Percentiles rank a stretch among this genome's conserved stretches.
Evolutionary conservation across 2,888 invertebrate species (phyloP).

Genomic region (Drosophila recens): DNA sequence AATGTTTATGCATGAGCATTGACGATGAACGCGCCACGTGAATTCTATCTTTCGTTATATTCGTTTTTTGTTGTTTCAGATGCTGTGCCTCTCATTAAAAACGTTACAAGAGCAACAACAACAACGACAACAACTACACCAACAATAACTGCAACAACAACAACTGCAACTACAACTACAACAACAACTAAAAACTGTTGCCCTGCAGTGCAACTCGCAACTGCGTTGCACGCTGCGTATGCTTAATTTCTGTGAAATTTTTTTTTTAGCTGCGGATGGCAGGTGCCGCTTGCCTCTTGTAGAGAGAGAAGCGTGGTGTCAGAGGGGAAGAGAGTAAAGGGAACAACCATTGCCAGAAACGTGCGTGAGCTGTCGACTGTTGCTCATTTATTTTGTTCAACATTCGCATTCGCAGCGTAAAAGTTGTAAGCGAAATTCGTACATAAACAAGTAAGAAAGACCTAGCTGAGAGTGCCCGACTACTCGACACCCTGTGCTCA

Average conservation of each 20-base stretch:
- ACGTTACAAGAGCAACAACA: slow-evolving; percentile 19
- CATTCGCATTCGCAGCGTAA: slow-evolving; percentile 20
- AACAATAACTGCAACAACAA: slow-evolving; percentile 11
- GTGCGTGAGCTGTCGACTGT: slow-evolving; percentile 53
- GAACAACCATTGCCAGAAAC: slow-evolving; percentile 37
- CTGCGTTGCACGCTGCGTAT: slow-evolving; percentile 65
- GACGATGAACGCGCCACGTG: slow-evolving; percentile 27
- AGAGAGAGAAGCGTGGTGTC: background rate
- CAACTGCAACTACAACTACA: slow-evolving; percentile 16
- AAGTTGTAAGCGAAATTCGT: slow-evolving; percentile 11
- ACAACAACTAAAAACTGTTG: slow-evolving; percentile 30
- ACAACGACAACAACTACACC: background rate
- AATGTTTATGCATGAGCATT: slow-evolving; percentile 76
- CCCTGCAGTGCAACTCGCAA: slow-evolving; percentile 24
- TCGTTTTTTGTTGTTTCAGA: slow-evolving; percentile 13
- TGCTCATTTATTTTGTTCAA: slow-evolving; percentile 71
- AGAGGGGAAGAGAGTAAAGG: background rate
- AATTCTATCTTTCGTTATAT: slow-evolving; percentile 7
- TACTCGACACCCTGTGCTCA: background rate
- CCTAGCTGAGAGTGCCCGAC: background rate
- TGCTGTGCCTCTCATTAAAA: slow-evolving; percentile 59
- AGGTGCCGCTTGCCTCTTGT: slow-evolving; percentile 9
- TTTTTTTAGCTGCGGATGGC: slow-evolving; percentile 19
- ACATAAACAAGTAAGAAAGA: background rate
- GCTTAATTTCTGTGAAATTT: slow-evolving; percentile 66